Conservation (phyloP, 2,113 vertebrate species). For the Crotalus horridus region DNA sequence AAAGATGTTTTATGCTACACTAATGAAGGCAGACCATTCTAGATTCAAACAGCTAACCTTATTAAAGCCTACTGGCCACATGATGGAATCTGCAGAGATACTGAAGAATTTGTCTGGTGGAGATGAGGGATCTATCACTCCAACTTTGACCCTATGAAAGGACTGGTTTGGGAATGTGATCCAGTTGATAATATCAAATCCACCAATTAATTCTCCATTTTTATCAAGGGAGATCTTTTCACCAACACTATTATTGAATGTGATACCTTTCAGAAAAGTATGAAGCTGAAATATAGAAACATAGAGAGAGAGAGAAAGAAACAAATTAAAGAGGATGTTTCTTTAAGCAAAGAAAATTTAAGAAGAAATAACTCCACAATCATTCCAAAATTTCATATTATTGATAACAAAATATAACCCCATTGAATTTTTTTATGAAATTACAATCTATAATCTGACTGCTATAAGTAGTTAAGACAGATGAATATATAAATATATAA, state of each 20-base stretch:
- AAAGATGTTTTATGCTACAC: not conserved
- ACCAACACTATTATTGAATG: not conserved
- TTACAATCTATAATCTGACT: not conserved
- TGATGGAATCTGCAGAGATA: not conserved
- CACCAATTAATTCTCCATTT: not conserved
- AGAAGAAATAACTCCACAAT: not conserved
- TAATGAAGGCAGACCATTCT: not conserved
- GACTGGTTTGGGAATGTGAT: not conserved
- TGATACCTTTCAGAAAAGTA: not conserved
- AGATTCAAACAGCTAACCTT: not conserved
- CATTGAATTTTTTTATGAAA: not conserved
- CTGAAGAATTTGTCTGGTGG: not conserved
- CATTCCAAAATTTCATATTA: not conserved
- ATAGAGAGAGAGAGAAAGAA: not conserved
- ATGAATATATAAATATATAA: not conserved
- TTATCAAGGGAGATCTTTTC: not conserved
- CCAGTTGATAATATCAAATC: not conserved
- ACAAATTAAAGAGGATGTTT: not conserved
- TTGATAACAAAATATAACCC: not conserved
- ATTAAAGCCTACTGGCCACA: not conserved
- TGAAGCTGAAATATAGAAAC: not conserved
- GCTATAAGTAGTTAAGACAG: not conserved
- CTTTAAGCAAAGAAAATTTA: too few relatives aligned
- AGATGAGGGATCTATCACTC: not conserved
- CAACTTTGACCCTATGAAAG: not conserved